Percentiles rank a stretch among this genome's conserved stretches.
Evolutionary conservation across 2,888 invertebrate species (phyloP).

Genomic region (Deilephila porcellus): DNA sequence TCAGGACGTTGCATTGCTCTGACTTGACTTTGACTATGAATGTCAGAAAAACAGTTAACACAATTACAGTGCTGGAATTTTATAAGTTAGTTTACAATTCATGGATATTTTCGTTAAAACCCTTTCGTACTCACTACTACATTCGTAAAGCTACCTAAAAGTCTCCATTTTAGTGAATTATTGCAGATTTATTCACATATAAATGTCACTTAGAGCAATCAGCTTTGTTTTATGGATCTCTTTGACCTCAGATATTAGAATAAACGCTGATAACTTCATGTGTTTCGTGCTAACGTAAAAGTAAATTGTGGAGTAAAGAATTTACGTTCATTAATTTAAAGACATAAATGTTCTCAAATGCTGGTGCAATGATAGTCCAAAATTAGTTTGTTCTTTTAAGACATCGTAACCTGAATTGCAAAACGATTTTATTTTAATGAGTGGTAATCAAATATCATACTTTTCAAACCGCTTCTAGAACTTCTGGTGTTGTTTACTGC

Average conservation of each 20-base stretch:
- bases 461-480: too few species aligned
- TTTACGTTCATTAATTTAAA: not conserved
- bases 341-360: too few species aligned
- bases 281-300: not conserved
- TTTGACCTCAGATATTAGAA: conserved; percentile 27
- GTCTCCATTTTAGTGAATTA: conserved; percentile 8
- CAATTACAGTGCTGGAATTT: too few species aligned
- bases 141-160: conserved; percentile 31
- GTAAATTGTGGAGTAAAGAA: not conserved
- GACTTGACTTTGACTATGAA: too few species aligned
- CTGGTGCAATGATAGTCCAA: too few species aligned
- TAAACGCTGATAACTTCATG: not conserved
- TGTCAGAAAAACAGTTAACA: too few species aligned
- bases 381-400: too few species aligned
- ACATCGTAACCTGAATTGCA: too few species aligned
- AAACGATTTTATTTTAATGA: too few species aligned
- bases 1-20: too few species aligned
- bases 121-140: not conserved
- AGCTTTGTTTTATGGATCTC: conserved; percentile 3
- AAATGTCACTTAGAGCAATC: not conserved
- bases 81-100: not conserved
- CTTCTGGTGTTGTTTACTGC: too few species aligned
- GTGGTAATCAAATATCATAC: too few species aligned
- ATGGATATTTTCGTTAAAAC: not conserved
- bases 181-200: conserved; percentile 13